Percentiles rank a stretch among this genome's conserved stretches.
Evolutionary conservation across 2,888 invertebrate genomes (phyloP).

Genomic region (Seladonia tumulorum): DNA sequence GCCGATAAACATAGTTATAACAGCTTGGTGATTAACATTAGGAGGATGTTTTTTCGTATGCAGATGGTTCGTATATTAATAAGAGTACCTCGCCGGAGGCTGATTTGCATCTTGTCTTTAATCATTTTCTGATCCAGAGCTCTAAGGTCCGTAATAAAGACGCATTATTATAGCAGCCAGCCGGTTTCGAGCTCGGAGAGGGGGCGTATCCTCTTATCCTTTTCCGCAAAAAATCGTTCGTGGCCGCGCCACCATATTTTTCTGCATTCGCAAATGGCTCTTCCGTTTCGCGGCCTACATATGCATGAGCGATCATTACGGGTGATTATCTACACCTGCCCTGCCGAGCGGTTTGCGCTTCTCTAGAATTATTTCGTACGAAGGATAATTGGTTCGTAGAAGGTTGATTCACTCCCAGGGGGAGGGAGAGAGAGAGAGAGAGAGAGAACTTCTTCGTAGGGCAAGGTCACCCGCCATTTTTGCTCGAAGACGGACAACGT

Average conservation of each 20-base stretch:
- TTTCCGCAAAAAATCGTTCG: conserved; percentile 22
- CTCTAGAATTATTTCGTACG: conserved; percentile 39
- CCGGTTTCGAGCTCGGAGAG: background rate
- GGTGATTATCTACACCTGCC: conserved; percentile 49
- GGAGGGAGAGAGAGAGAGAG: background rate
- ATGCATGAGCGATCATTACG: conserved; percentile 51
- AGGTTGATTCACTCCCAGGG: conserved; percentile 33
- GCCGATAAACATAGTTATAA: background rate
- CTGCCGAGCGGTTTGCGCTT: background rate
- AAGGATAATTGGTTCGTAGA: conserved; percentile 51
- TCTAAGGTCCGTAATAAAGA: conserved; percentile 2
- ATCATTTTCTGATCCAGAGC: background rate
- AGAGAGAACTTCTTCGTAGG: background rate
- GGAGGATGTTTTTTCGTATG: too few species aligned
- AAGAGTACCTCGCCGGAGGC: background rate
- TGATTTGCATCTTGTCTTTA: background rate
- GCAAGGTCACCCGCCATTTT: background rate
- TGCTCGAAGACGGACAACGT: background rate
- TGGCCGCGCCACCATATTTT: background rate
- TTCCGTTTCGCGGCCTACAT: conserved; percentile 42
- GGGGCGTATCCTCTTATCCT: background rate
- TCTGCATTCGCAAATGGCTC: conserved; percentile 31
- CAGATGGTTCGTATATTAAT: background rate
- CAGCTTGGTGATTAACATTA: background rate
- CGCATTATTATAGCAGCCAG: background rate